phyloP scores from a whole-genome alignment of 2,888 invertebrate genomes.

The Teleogryllus oceanicus region DNA sequence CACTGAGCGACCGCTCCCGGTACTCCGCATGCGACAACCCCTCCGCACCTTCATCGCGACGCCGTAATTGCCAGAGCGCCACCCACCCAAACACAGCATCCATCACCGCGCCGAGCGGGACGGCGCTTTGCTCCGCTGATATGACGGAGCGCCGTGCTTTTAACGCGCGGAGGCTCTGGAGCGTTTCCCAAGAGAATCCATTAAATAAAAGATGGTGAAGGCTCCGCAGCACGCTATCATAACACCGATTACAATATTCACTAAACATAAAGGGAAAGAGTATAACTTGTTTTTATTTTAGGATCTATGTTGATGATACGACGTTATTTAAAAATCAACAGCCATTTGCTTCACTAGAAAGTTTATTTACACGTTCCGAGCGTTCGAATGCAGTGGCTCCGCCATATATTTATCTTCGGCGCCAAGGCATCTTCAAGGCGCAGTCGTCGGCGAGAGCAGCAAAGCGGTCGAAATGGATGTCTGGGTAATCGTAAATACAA shows the following conservation, averaged over 20 bases:
- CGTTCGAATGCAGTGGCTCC: not conserved
- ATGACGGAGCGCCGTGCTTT: too few species aligned
- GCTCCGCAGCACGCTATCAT: not conserved
- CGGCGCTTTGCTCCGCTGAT: too few species aligned
- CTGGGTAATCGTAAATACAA: not conserved
- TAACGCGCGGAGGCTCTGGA: too few species aligned
- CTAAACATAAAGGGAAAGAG: not conserved
- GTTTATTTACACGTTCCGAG: not conserved
- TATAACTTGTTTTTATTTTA: not conserved
- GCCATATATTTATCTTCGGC: slow-evolving; percentile 18
- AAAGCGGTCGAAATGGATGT: slow-evolving; percentile 10
- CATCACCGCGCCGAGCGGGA: too few species aligned
- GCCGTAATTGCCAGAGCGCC: too few species aligned
- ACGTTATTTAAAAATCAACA: not conserved
- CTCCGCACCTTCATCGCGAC: too few species aligned
- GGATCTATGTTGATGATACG: not conserved
- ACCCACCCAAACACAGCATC: too few species aligned
- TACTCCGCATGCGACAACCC: too few species aligned
- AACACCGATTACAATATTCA: not conserved
- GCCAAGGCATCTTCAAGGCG: not conserved
- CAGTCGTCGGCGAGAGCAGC: not conserved
- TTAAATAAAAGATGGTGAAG: too few species aligned
- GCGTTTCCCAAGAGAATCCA: too few species aligned
- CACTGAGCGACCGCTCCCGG: too few species aligned
- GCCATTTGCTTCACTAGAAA: not conserved